Evolutionary conservation across 2,113 vertebrate genomes (phyloP), one percentile per base, ranked within the genome.

Genomic region (Boleophthalmus pectinirostris): DNA sequence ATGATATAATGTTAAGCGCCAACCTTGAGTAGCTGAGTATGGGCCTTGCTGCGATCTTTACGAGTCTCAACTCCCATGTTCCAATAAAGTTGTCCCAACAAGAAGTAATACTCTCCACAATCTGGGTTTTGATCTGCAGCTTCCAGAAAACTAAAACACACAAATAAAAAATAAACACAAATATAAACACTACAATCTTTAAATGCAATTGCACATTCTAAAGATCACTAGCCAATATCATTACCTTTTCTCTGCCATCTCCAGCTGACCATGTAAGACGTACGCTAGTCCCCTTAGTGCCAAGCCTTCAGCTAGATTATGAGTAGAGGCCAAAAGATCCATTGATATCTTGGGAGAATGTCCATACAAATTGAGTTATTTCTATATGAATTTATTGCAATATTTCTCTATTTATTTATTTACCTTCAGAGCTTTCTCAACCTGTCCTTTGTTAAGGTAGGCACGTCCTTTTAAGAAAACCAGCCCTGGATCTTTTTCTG

Each of bases 1-100:
- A 64, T 38, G 29, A 11, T 43, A 33, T 18, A 61, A 18, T 29
- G 23, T 33, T 24, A 15, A 33, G 4, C 15, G 61, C 78, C 79
- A 87, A 97, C 98, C 95, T 97, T 99, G 75, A 99, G 90, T 77
- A 99, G 94, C 73, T 98, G 94, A 49, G 93, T 92, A 46, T 96
- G 94, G 46, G 95, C 92, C 92, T 98, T 99, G 74, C 92, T 92
- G 82, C 94, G 94, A 80, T 99, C 96, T 83, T 87, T 94, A 73
- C 93, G 96, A 20, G 92, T 94, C 75, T 97, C 96, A 82, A 96
- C 95, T 47, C 93, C 92, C 95, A 98, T 97, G 85, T 91, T 92
- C 97, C 97, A 99, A 51, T 98, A 98, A 0, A 96, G 94, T 65
- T 90, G 81, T 0, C 97, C 98, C 73, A 98, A 89, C 33, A 95